These are phyloP conservation scores for Ridgeia piscesae DNA, from an alignment of 1,140 invertebrate genomes.

Conservation along the genomic window DNA sequence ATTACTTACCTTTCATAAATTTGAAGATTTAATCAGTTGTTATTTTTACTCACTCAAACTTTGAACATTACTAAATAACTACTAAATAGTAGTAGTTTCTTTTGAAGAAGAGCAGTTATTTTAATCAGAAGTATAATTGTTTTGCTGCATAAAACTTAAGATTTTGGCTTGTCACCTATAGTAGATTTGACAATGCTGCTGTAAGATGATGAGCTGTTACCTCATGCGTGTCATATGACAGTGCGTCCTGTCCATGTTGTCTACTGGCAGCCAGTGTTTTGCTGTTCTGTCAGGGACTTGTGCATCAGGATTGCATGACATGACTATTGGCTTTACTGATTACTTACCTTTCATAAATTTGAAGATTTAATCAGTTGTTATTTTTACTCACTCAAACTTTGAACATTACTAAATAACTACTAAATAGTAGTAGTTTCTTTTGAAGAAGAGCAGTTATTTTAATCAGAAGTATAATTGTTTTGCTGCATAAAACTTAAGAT, in stretches of 20 bases:
- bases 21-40: no score
- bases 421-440: no score
- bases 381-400: background rate
- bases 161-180: background rate
- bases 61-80: no score
- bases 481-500: no score
- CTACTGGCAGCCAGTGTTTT: background rate
- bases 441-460: no score
- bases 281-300: constrained; percentile 7
- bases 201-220: constrained; percentile 35
- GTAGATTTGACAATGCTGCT: background rate
- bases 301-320: background rate
- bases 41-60: no score
- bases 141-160: no score
- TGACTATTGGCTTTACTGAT: constrained; percentile 13
- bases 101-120: no score
- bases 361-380: background rate
- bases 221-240: constrained; percentile 44
- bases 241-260: background rate
- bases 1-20: constrained; percentile 7
- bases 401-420: background rate
- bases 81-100: no score
- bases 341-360: background rate
- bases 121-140: no score
- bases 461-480: no score